phyloP scores from a whole-genome alignment of 1,140 invertebrate genomes.

The Aphidius gifuensis region DNA sequence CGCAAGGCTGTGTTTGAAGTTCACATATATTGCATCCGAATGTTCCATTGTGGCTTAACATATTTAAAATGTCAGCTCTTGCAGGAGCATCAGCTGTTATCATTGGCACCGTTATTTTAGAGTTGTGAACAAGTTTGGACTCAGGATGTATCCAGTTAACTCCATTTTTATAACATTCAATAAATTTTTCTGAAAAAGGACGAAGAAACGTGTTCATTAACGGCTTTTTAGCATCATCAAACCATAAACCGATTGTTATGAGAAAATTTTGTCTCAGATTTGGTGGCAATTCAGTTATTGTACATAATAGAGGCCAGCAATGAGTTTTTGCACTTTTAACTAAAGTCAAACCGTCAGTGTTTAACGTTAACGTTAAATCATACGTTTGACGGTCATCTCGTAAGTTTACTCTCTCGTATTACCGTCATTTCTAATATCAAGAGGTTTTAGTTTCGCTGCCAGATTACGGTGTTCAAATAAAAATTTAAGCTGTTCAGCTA shows the following conservation, averaged over 20 bases:
- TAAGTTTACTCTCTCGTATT: constrained; percentile 20
- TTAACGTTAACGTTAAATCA: constrained; percentile 28
- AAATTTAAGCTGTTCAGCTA: constrained; percentile 19
- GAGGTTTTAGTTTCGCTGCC: constrained; percentile 15
- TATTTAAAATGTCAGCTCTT: constrained; percentile 34
- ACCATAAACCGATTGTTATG: constrained; percentile 23
- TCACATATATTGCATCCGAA: constrained; percentile 33
- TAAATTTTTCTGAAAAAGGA: constrained; percentile 28
- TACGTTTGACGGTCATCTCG: constrained; percentile 15
- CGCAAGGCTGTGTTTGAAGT: constrained; percentile 17
- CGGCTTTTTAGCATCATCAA: constrained; percentile 19
- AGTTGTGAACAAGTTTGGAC: constrained; percentile 17
- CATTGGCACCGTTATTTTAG: constrained; percentile 28
- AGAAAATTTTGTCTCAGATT: constrained; percentile 24
- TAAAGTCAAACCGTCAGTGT: constrained; percentile 26
- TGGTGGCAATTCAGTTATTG: constrained; percentile 26
- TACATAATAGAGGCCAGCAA: constrained; percentile 29
- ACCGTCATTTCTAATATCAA: background rate
- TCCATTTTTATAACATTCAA: constrained; percentile 26
- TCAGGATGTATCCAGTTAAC: constrained; percentile 28
- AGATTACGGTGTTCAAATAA: constrained; percentile 21
- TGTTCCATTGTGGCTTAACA: constrained; percentile 26
- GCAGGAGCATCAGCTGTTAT: constrained; percentile 31
- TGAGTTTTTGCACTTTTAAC: constrained; percentile 25
- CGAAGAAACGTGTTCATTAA: constrained; percentile 26